phyloP scores from a whole-genome alignment of 2,113 vertebrate genomes.

The Deroptyus accipitrinus region DNA sequence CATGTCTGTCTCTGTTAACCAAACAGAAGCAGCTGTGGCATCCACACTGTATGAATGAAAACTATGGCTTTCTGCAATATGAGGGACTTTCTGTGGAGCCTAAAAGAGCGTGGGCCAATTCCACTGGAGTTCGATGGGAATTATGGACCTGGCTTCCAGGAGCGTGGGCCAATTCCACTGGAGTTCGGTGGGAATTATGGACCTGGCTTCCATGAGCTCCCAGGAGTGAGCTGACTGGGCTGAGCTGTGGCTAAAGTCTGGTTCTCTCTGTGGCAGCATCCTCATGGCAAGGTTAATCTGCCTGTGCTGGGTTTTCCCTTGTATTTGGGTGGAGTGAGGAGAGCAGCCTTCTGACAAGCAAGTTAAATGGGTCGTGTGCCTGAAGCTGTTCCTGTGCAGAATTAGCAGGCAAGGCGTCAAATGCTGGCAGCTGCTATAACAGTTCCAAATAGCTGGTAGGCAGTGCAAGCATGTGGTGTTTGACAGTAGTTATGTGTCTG shows the following conservation, averaged over 20 bases:
- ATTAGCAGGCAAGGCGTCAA: not conserved
- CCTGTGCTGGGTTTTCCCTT: not conserved
- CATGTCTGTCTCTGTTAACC: not conserved
- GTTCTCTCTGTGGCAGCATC: not conserved
- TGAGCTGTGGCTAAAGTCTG: not conserved
- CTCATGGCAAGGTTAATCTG: not conserved
- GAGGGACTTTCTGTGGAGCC: not conserved
- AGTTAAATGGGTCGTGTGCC: not conserved
- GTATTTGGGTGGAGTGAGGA: not conserved
- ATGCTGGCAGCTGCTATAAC: not conserved
- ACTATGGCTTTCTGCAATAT: not conserved
- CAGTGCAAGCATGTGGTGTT: not conserved
- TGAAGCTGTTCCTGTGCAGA: not conserved
- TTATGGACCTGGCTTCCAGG: not conserved
- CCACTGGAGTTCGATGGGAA: not conserved
- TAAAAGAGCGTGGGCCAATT: not conserved
- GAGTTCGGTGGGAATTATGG: not conserved
- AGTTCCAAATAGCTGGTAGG: not conserved
- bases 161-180: not conserved
- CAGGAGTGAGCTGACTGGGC: not conserved
- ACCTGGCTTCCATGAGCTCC: not conserved
- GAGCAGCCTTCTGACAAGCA: not conserved
- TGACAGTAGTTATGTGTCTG: not conserved
- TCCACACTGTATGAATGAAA: accelerated
- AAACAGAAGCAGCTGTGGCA: not conserved